phyloP scores from a whole-genome alignment of 2,888 invertebrate genomes.

The Brachypalpus laphriformis region DNA sequence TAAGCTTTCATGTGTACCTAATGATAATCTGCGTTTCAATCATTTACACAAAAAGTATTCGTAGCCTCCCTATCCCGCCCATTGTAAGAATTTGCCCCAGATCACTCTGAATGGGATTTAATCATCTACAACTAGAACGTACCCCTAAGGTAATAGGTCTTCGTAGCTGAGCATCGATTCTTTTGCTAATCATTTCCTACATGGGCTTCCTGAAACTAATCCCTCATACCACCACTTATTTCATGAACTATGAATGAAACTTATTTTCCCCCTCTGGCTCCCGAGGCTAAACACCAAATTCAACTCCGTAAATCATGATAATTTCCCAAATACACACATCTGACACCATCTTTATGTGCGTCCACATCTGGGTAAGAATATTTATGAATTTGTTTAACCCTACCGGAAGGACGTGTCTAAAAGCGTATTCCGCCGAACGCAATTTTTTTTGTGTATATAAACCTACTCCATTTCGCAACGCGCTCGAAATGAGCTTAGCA shows the following conservation, averaged over 20 bases:
- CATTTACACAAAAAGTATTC: too few species aligned
- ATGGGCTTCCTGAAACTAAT: neutral
- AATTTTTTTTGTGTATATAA: neutral
- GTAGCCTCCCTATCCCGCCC: too few species aligned
- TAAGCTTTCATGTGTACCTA: too few species aligned
- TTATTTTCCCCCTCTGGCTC: neutral
- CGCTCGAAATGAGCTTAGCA: neutral
- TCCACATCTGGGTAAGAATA: conserved; percentile 10
- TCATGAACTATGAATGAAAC: neutral
- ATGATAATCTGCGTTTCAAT: too few species aligned
- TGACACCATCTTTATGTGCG: conserved; percentile 1
- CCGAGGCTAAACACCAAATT: neutral
- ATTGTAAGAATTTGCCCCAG: too few species aligned
- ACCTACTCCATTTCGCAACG: neutral
- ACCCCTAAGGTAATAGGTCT: neutral
- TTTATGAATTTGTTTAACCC: conserved; percentile 36
- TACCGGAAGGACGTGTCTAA: conserved; percentile 8
- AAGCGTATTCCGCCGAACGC: neutral
- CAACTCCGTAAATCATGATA: neutral
- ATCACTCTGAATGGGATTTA: neutral
- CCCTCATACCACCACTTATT: neutral
- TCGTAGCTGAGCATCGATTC: neutral
- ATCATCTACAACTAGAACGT: neutral
- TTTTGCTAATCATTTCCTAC: neutral
- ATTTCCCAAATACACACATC: conserved; percentile 2